Base-by-base conservation (phyloP, 1,140 invertebrate species). In the Manduca sexta region DNA sequence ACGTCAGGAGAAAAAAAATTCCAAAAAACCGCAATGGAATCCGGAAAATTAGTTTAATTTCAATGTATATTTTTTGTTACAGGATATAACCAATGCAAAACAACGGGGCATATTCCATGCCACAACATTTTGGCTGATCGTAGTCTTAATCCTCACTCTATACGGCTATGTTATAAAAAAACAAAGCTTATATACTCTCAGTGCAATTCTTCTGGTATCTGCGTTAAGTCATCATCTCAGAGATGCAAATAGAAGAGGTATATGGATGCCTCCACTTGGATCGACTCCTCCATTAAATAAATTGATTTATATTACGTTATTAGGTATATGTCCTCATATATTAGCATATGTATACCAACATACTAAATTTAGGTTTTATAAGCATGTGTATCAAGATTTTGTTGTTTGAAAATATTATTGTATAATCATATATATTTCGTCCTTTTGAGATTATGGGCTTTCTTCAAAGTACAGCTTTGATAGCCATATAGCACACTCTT, bases 31-130 rank as follows among this genome's bases (percentile, higher is more conserved):
- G n/a, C n/a, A n/a, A n/a, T n/a, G n/a, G n/a, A n/a, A n/a, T n/a
- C n/a, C n/a, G n/a, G n/a, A n/a, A n/a, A n/a, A n/a, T n/a, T n/a
- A n/a, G n/a, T n/a, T n/a, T n/a, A n/a, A n/a, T n/a, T n/a, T n/a
- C n/a, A n/a, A n/a, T n/a, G n/a, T 42, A 33, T 17, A 43, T 54
- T 52, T 6, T 53, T 60, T 47, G 21, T 80, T 72, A 15, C 68
- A 84, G 80, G 77, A 84, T 29, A 44, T 78, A 21, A 52, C 51
- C 2, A 67, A 68, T n/a, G 43, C 74, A 3, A 78, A 69, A 45
- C 60, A 69, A 39, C 47, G 80, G 15, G 80, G 80, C 0, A 53
- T 84, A 3, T 67, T 84, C 18, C 80, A 84, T 37, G 75, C 73
- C 43, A 71, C 73, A 5, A 68, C 77, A 16, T 60, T 80, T n/a